Base-by-base conservation (phyloP, 30 jellyfish, hydroid and myxozoan genomes). In the Pseudorhiza aurosa region DNA sequence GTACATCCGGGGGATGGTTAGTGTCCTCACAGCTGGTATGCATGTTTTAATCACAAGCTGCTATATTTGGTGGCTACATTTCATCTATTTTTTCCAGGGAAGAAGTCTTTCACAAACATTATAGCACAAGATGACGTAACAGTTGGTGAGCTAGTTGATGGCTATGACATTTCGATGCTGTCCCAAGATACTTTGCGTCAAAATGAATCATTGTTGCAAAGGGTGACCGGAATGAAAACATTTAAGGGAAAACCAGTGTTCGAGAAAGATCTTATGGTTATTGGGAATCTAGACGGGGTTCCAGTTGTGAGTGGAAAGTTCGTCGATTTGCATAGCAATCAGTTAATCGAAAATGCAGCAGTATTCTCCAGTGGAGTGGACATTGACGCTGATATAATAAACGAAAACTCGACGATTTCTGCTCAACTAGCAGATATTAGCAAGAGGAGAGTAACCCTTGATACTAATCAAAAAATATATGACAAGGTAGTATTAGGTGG, bases 211-310 rank as follows among this genome's bases (percentile, higher is more conserved):
- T n/a, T 6, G 32, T 32, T 36, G 5, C 96, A 87, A 40, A 24
- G 6, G 3, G 63, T 89, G 9, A n/a, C 70, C n/a, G 97, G 97
- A 4, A 55, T 2, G 26, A 82, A 81, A 36, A 70, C 77, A 6
- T 81, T 89, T 44, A 22, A 11, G 0, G 43, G 49, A 10, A 50
- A 25, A 11, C 28, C 88, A 24, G 27, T 10, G 0, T 36, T 75
- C 28, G 26, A 65, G 12, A 44, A 35, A 15, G 44, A 49, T 57
- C 1, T 89, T 24, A 2, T 39, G 2, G 55, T 64, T 0, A 28
- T n/a, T 21, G 92, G 92, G 18, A 50, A 21, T 11, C 60, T 82
- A 2, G 94, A 82, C 55, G 97, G 97, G 6, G 46, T 53, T 25
- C 27, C 39, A 24, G 19, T 81, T 2, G 39, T 53, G 17, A 43